Percentiles rank a stretch among this genome's conserved stretches.
phyloP scores from a whole-genome alignment of 2,113 vertebrate species.

The Xyliphius kryptos region DNA sequence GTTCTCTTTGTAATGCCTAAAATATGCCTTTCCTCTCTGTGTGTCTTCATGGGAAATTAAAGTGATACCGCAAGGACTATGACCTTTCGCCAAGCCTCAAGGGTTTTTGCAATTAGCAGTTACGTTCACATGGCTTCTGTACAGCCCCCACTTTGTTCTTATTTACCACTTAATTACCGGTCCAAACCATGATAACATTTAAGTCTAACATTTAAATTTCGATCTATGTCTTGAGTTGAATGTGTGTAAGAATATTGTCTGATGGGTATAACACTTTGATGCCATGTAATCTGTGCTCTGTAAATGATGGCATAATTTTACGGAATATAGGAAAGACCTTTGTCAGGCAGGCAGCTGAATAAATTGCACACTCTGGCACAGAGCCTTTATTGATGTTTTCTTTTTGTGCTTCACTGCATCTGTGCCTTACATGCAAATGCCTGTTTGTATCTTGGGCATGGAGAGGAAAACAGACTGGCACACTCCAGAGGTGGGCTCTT shows the following conservation, averaged over 20 bases:
- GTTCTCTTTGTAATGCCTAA: constrained; percentile 27
- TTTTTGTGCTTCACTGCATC: constrained; percentile 37
- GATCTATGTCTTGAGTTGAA: constrained; percentile 28
- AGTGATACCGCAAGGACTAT: constrained; percentile 33
- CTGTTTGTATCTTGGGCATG: constrained; percentile 40
- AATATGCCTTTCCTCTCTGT: constrained; percentile 24
- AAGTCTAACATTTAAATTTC: constrained; percentile 17
- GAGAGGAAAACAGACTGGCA: constrained; percentile 42
- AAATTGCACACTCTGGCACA: constrained; percentile 12
- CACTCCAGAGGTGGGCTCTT: constrained; percentile 29
- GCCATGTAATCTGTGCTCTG: neutral
- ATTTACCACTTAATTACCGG: constrained; percentile 25
- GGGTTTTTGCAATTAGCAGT: constrained; percentile 39
- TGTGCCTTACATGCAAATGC: constrained; percentile 46
- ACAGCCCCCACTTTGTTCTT: constrained; percentile 29
- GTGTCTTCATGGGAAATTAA: constrained; percentile 37
- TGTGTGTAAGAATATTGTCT: constrained; percentile 26
- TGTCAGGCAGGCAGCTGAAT: neutral
- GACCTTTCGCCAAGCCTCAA: constrained; percentile 41
- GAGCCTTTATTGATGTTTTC: constrained; percentile 33
- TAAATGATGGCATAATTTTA: constrained; percentile 4
- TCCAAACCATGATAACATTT: constrained; percentile 32
- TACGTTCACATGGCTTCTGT: constrained; percentile 33
- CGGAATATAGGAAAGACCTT: neutral
- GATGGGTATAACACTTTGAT: neutral